phyloP scores from a whole-genome alignment of 2,113 vertebrate species.

The Notarius quadriscutis region DNA sequence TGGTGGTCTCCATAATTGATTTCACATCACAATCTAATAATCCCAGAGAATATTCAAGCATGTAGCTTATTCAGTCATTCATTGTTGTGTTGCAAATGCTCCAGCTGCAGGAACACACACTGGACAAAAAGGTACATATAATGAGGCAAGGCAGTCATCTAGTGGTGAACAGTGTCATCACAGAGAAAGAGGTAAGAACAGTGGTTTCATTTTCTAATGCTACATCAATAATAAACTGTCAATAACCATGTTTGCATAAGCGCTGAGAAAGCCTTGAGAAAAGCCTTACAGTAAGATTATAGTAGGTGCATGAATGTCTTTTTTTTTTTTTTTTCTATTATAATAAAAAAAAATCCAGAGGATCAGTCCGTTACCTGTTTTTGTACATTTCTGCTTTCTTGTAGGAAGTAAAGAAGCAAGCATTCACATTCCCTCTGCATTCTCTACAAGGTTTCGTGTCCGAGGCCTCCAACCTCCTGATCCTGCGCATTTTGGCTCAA shows the following conservation, averaged over 20 bases:
- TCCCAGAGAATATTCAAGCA: background rate
- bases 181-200: conserved; percentile 78
- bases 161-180: conserved; percentile 70
- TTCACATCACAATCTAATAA: background rate
- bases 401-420: conserved; percentile 68
- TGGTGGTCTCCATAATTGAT: background rate
- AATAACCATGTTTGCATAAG: background rate
- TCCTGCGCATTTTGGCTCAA: conserved; percentile 81
- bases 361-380: background rate
- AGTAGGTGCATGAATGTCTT: background rate
- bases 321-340: background rate
- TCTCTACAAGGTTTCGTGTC: conserved; percentile 76
- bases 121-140: conserved; percentile 75
- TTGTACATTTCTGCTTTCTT: background rate
- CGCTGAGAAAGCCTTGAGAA: background rate
- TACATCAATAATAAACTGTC: background rate
- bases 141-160: conserved; percentile 68
- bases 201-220: background rate
- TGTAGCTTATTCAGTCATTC: background rate
- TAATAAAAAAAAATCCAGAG: background rate
- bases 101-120: conserved; percentile 71
- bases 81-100: conserved; percentile 2
- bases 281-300: background rate
- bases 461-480: conserved; percentile 81
- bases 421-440: conserved; percentile 60